Conservation (phyloP, 2,888 invertebrate species). For the Eristalinus sepulchralis region DNA sequence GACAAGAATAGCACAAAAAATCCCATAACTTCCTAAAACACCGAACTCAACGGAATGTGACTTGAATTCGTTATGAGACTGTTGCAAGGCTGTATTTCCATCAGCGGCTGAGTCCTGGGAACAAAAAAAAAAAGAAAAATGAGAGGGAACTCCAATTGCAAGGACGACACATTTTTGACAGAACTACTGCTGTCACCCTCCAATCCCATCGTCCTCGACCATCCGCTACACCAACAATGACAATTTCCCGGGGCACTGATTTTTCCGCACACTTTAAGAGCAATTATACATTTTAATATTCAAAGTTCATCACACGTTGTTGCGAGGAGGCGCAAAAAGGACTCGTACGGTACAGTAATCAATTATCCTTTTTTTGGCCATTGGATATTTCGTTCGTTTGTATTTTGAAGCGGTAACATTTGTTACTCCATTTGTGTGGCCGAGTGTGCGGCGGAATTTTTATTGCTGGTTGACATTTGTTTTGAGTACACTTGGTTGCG, state of each 20-base stretch:
- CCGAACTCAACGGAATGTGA: constrained; percentile 71
- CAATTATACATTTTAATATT: constrained; percentile 71
- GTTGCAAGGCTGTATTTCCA: constrained; percentile 51
- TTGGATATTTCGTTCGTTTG: constrained; percentile 42
- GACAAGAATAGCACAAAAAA: constrained; percentile 59
- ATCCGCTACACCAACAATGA: constrained; percentile 39
- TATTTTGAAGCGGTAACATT: constrained; percentile 54
- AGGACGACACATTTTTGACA: constrained; percentile 69
- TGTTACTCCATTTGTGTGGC: constrained; percentile 59
- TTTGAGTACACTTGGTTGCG: constrained; percentile 41
- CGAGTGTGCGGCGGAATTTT: constrained; percentile 58
- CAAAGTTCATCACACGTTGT: constrained; percentile 71
- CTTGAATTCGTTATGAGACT: constrained; percentile 66
- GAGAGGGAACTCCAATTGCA: constrained; percentile 46
- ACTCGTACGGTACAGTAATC: constrained; percentile 70
- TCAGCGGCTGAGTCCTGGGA: constrained; percentile 30
- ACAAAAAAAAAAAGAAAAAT: constrained; percentile 15
- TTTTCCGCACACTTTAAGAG: constrained; percentile 72
- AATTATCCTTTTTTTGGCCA: constrained; percentile 67
- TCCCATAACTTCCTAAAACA: constrained; percentile 71
- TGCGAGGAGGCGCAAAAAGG: constrained; percentile 58
- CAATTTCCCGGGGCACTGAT: constrained; percentile 70
- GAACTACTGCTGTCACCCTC: constrained; percentile 18
- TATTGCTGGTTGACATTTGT: constrained; percentile 70
- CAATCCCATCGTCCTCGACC: background rate